Evolutionary conservation across 2,797 vertebrate genomes (phyloP), one percentile per base, ranked within the genome.

Genomic region (Nyctibius grandis): DNA sequence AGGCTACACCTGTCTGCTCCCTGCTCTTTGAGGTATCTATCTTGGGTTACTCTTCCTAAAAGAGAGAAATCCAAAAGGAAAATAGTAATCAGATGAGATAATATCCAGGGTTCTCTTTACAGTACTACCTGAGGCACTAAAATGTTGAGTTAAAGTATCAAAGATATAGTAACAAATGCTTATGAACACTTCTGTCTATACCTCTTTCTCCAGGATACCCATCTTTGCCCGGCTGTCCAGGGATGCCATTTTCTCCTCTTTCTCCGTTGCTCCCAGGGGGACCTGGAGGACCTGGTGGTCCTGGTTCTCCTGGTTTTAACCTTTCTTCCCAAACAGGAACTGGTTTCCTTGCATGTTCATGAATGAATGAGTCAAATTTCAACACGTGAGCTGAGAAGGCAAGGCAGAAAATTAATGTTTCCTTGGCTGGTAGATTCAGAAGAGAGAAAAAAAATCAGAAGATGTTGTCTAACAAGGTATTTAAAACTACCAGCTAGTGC

Each of bases 141-240:
- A 31, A 56, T 60, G 13, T 56, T 83, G 17, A 38, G 15, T 45
- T 67, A 28, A 74, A 74, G 6, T 29, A n/a, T 34, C 4, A 45
- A 87, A 69, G 12, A 20, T 36, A 21, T 0, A 26, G 51, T 25
- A 3, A 56, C 73, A 77, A 38, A 26, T 25, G 40, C 23, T 67
- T 11, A n/a, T 1, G 1, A 75, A 60, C 0, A 0, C 15, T 51
- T 73, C 57, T 85, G 25, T 50, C 36, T 61, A 38, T 96, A 98
- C 98, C 98, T 98, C 92, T 95, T 77, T 98, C 95, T 75, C 97
- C 97, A 14, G 96, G 97, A 57, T 88, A 97, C 18, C 97, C 97
- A 53, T 97, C 95, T 47, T 96, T 95, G 42, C 97, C 98, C 16
- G 96, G 86, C 40, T 88, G 85, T 2, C 97, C 97, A 12, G 96